These are phyloP conservation scores for Agrotis puta DNA, from an alignment of 2,888 invertebrate species.

Conservation along the genomic window DNA sequence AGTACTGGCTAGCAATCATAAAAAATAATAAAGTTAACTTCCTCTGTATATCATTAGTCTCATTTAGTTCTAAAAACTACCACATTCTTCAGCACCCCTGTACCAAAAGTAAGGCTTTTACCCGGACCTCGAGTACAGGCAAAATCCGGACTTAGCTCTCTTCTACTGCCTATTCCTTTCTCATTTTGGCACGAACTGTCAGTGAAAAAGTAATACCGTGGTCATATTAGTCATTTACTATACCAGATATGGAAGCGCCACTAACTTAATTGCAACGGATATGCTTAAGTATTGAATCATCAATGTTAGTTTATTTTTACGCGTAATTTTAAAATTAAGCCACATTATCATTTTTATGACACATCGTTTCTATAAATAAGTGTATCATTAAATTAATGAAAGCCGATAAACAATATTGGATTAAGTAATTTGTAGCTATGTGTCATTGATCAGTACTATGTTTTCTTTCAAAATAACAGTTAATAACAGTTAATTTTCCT, in stretches of 20 bases:
- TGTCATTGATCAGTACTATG: neutral
- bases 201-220: neutral
- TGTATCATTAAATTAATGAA: constrained; percentile 11
- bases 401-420: constrained; percentile 3
- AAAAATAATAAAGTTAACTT: too few species aligned
- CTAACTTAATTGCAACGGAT: too few species aligned
- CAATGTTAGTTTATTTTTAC: constrained; percentile 20
- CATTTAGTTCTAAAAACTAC: too few species aligned
- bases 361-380: constrained; percentile 27
- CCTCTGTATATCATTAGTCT: too few species aligned
- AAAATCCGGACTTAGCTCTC: neutral
- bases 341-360: constrained; percentile 1
- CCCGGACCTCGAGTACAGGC: neutral
- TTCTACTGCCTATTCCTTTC: neutral
- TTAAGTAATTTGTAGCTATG: constrained; percentile 13
- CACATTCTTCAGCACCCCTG: too few species aligned
- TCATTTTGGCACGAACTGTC: neutral
- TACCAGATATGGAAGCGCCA: too few species aligned
- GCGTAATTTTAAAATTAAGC: constrained; percentile 7
- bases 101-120: neutral
- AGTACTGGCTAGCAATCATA: too few species aligned
- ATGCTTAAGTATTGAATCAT: neutral
- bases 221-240: neutral
- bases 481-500: constrained; percentile 15
- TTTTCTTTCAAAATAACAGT: constrained; percentile 3